A percentile compares a stretch with the other conserved stretches of the same genome.
These are phyloP conservation scores for Beris morrisii DNA, from an alignment of 2,888 invertebrate species.

Conservation along the genomic window DNA sequence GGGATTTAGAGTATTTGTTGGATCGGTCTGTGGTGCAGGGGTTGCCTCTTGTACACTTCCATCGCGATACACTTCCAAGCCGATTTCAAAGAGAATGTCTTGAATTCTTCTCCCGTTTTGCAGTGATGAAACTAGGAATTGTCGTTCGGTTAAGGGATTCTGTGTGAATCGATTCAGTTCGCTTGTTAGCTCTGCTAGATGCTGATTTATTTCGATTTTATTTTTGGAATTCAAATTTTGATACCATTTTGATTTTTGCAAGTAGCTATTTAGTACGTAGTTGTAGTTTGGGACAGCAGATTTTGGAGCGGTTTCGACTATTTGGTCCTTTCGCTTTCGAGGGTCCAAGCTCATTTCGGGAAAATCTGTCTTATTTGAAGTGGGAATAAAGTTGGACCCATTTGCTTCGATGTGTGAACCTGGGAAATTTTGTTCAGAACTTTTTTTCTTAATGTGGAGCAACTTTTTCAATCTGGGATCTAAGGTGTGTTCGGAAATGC, in stretches of 20 bases:
- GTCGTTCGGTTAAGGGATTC: background rate
- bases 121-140: slow-evolving; percentile 1
- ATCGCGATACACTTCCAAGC: slow-evolving; percentile 13
- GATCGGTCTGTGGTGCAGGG: background rate
- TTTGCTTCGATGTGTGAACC: background rate
- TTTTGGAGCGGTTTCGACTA: background rate
- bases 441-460: background rate
- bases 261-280: slow-evolving; percentile 24
- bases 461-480: slow-evolving; percentile 27
- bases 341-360: slow-evolving; percentile 26
- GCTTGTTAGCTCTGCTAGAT: slow-evolving; percentile 11
- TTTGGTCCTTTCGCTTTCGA: slow-evolving; percentile 14
- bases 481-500: slow-evolving; percentile 5
- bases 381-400: background rate
- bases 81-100: slow-evolving; percentile 15
- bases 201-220: slow-evolving; percentile 33
- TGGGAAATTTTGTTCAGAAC: background rate
- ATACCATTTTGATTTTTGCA: slow-evolving; percentile 37
- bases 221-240: slow-evolving; percentile 32
- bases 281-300: slow-evolving; percentile 8
- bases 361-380: background rate
- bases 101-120: background rate
- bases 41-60: slow-evolving; percentile 4
- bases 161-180: slow-evolving; percentile 29
- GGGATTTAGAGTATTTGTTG: too few relatives aligned